Conservation (phyloP, 2,113 vertebrate species). For the Rostratula benghalensis region DNA sequence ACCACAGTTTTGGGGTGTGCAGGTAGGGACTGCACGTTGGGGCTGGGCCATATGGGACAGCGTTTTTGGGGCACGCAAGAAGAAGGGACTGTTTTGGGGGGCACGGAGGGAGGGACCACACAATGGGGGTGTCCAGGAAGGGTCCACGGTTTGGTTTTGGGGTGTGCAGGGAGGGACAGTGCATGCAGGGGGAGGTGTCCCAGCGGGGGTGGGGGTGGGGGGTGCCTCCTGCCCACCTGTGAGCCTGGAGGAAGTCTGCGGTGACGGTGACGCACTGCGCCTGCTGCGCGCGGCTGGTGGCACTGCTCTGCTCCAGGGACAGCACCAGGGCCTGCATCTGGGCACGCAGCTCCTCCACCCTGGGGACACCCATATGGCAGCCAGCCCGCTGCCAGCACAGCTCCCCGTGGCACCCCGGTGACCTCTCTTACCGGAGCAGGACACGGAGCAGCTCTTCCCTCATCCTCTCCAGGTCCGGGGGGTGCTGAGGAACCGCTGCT, state of each 20-base stretch:
- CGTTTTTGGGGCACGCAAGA: too few species aligned
- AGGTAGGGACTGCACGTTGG: too few species aligned
- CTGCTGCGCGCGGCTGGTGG: slow-evolving; percentile 65
- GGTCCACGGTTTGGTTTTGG: neutral
- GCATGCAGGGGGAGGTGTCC: neutral
- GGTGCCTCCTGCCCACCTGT: slow-evolving; percentile 73
- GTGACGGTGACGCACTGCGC: slow-evolving; percentile 74
- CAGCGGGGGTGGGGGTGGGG: too few species aligned
- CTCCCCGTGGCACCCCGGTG: fast-evolving
- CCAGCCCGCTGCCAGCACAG: fast-evolving
- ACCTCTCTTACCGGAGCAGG: neutral
- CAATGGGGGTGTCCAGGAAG: neutral
- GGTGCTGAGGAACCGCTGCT: fast-evolving
- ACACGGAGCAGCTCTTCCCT: neutral
- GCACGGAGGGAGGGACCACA: too few species aligned
- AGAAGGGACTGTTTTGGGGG: neutral
- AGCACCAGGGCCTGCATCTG: slow-evolving; percentile 72
- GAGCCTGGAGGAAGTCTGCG: slow-evolving; percentile 77
- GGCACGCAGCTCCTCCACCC: slow-evolving; percentile 72
- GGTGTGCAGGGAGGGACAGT: neutral
- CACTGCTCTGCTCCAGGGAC: slow-evolving; percentile 74
- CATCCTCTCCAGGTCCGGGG: neutral
- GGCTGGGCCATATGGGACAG: neutral
- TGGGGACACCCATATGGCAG: slow-evolving; percentile 21
- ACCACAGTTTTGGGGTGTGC: too few species aligned